A percentile compares a stretch with the other conserved stretches of the same genome.
These are phyloP conservation scores for Ectemnius continuus DNA, from an alignment of 2,888 invertebrate genomes.

Conservation along the genomic window DNA sequence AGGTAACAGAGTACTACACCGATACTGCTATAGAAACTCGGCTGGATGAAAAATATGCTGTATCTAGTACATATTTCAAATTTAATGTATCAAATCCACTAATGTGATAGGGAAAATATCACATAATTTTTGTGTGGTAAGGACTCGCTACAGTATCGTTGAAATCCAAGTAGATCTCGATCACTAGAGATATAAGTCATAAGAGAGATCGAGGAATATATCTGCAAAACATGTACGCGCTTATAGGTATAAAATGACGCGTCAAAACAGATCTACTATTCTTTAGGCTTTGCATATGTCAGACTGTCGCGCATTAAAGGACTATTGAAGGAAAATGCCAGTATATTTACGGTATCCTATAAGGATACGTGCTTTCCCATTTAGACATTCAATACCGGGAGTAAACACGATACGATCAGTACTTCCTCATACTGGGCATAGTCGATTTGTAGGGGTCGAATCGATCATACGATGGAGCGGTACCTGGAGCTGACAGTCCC, in stretches of 20 bases:
- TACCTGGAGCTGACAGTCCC: conserved; percentile 73
- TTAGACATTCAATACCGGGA: conserved; percentile 2
- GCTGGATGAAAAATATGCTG: too few species aligned
- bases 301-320: conserved; percentile 8
- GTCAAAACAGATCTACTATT: background rate
- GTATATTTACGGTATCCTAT: too few species aligned
- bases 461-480: conserved; percentile 73
- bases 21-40: too few species aligned
- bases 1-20: too few species aligned
- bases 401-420: conserved; percentile 59
- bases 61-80: too few species aligned
- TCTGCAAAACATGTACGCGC: conserved; percentile 2
- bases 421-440: conserved; percentile 75
- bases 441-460: conserved; percentile 76
- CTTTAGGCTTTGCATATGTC: conserved; percentile 3
- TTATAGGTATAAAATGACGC: conserved; percentile 4
- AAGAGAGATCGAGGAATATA: conserved; percentile 2
- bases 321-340: too few species aligned
- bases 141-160: too few species aligned
- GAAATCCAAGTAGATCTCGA: too few species aligned
- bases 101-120: too few species aligned
- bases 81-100: too few species aligned
- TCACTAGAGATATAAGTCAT: background rate
- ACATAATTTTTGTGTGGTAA: too few species aligned
- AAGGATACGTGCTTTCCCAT: too few species aligned